Evolutionary conservation across 2,113 vertebrate genomes (phyloP).

Genomic region (Naja naja): DNA sequence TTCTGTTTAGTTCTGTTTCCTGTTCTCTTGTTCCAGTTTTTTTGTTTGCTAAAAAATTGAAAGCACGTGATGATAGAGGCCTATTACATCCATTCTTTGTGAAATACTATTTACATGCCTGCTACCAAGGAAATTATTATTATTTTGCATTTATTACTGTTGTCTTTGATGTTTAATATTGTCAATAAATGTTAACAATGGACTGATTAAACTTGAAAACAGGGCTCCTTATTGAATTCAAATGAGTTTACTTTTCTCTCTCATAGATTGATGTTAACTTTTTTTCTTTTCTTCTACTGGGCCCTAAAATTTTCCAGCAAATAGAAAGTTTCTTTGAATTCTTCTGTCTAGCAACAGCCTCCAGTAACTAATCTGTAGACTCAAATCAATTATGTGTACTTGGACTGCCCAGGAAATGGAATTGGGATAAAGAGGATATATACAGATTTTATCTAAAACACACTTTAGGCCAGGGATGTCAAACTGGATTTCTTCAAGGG

Average conservation of each 20-base stretch:
- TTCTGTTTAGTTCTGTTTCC: neutral
- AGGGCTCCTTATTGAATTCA: neutral
- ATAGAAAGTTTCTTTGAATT: neutral
- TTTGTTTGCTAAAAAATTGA: neutral
- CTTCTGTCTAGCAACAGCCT: neutral
- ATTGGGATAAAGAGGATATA: neutral
- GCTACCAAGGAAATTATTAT: neutral
- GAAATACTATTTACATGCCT: neutral
- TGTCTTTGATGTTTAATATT: neutral
- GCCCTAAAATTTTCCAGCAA: neutral
- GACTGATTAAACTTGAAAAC: neutral
- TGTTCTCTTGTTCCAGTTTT: neutral
- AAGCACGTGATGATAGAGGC: neutral
- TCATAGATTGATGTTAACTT: neutral
- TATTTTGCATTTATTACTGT: neutral
- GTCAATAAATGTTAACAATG: neutral
- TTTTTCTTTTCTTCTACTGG: no score
- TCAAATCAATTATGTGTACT: neutral
- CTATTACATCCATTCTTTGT: neutral
- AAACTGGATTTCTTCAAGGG: no score
- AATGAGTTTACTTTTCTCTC: neutral
- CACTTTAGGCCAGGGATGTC: neutral
- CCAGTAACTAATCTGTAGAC: neutral
- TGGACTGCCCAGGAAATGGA: neutral
- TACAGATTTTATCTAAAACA: neutral